Evolutionary conservation across 1,140 invertebrate genomes (phyloP).

Genomic region (Drosophila micromelanica): DNA sequence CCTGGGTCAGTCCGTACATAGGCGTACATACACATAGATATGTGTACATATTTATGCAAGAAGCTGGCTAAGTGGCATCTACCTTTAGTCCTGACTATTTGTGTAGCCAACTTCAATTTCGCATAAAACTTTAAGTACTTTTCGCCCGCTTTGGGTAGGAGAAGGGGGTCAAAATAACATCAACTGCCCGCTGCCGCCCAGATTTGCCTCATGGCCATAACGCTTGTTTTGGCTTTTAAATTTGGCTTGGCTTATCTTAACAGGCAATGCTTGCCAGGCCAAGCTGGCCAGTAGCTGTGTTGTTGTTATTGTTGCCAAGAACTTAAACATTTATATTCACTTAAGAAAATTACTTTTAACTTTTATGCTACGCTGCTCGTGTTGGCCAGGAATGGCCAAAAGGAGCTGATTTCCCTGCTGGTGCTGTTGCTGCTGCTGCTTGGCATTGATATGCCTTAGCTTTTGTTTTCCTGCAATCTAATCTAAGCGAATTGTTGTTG

Average conservation of each 20-base stretch:
- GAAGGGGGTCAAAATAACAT: neutral
- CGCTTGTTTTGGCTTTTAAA: conserved; percentile 61
- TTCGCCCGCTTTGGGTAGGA: conserved; percentile 31
- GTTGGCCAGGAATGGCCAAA: conserved; percentile 61
- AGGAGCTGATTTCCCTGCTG: neutral
- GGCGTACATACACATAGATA: conserved; percentile 1
- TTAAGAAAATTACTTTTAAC: conserved; percentile 81
- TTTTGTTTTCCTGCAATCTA: conserved; percentile 71
- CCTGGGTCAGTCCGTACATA: neutral
- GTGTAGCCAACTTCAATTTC: conserved; percentile 71
- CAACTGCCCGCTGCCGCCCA: neutral
- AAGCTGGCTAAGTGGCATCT: conserved; percentile 8
- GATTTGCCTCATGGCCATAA: conserved; percentile 1
- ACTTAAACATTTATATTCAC: conserved; percentile 82
- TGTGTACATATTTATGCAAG: conserved; percentile 37
- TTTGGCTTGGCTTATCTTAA: conserved; percentile 54
- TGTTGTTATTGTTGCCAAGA: conserved; percentile 40
- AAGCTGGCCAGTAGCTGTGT: conserved; percentile 15
- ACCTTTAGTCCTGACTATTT: conserved; percentile 33
- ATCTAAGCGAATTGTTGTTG: conserved; percentile 59
- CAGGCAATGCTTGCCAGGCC: conserved; percentile 27
- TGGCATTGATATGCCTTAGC: conserved; percentile 46
- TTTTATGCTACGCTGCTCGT: conserved; percentile 72
- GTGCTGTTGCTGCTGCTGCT: conserved; percentile 4
- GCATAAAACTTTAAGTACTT: conserved; percentile 78